Evolutionary conservation across 2,888 invertebrate species (phyloP), one percentile per base, ranked within the genome.

Genomic region (Arctia plantaginis): DNA sequence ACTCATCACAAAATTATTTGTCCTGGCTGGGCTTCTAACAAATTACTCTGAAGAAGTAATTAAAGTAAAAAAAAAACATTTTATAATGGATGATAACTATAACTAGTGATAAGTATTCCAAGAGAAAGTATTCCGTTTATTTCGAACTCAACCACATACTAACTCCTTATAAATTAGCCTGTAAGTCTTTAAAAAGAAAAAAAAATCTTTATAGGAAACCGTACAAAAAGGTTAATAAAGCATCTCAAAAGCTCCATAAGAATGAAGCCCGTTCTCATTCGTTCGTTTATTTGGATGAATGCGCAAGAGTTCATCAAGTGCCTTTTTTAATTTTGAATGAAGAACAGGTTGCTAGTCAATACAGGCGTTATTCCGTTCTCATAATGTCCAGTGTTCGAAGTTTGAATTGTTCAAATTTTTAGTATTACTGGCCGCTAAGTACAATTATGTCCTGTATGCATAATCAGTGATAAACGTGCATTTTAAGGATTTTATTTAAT

Each of bases 271-370:
- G 69, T 71, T 72, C 66, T 59, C 62, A 68, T 68, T 75, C 69
- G 74, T 69, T 74, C 69, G 77, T 69, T 74, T 71, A 71, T 74
- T 71, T 71, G 74, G 62, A 68, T 68, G 74, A 68, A 71, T 74
- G 71, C 74, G 71, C 71, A 71, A 20, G 71, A 71, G 74, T 71
- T 71, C 62, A 71, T 74, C 71, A 64, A 71, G 71, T 71, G 67
- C 13, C 20, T 67, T 62, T 71, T 71, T 71, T 74, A 74, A 71
- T 70, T 74, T 74, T 68, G 67, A 71, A 70, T 66, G 39, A 62
- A 70, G 74, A 74, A 74, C 74, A 71, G 74, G 74, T 74, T 74
- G 66, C 67, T 64, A 66, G 73, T 70, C 41, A 30, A 66, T 70
- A 70, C 70, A 66, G 59, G 66, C 23, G 7, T 66, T 71, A 62